Evolutionary conservation across 2,888 invertebrate genomes (phyloP), one percentile per base, ranked within the genome.

Genomic region (Branchellion lobata): DNA sequence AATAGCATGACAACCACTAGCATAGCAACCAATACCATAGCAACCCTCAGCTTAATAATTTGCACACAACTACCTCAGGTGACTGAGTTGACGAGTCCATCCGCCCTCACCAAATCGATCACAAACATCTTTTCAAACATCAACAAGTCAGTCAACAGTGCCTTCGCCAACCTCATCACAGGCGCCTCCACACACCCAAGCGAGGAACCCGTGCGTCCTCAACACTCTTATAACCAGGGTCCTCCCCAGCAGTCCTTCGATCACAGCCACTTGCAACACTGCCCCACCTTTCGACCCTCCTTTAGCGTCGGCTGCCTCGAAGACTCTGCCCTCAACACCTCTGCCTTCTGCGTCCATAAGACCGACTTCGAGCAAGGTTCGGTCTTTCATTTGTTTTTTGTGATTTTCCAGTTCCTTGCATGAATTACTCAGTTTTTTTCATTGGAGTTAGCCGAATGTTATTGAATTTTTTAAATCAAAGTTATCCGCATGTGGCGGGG

Each of bases 71-170:
- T 80, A 11, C 79, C 82, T 65, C 80, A 80, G 69, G 82, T 81
- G 27, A 80, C 83, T 14, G 78, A 82, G 53, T 75, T 74, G 74
- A 82, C 82, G 34, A 79, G 65, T n/a, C 81, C 83, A 5, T 82
- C 82, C 1, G 79, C 82, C 14, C 76, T 82, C 34, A 78, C 81
- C 29, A 80, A 82, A 51, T 82, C 82, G 3, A 74, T 83, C 68
- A 81, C 83, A 40, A 81, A 82, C 29, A 71, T 83, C 47, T 82
- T 83, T 51, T 80, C 79, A n/a, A 79, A 80, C 80, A 81, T 83
- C 65, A 83, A 82, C 79, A 83, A 83, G 79, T 82, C 82, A 36
- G 83, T 82, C 47, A 82, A 82, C 80, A 82, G 81, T 80, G 83
- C 83, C 80, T 82, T 83, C 53, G 82, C 80, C 74, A 82, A 79